Base-by-base conservation (phyloP, 2,113 vertebrate species). In the Addax nasomaculatus region DNA sequence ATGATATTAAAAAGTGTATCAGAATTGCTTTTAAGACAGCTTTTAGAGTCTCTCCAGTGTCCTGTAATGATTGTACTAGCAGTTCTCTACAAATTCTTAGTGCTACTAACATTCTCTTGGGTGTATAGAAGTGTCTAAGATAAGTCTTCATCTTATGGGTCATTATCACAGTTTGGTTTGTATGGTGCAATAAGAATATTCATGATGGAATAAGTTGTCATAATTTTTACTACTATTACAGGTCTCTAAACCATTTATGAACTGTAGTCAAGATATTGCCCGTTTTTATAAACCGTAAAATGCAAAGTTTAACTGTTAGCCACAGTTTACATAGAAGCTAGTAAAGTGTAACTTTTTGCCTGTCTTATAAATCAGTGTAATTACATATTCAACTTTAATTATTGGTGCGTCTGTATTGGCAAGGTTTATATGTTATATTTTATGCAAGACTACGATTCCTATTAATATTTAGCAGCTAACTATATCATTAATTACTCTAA, bases 401-500 rank as follows among this genome's bases (percentile, higher is more conserved):
- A 99, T 99, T 99, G 98, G 98, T 99, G 96, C 96, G 98, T 99
- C 99, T 99, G 99, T 99, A 99, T 99, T 99, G 98, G 99, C 98
- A 99, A 99, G 99, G 99, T 99, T 99, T 99, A 99, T 99, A 99
- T 98, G 99, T 99, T 99, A 99, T 99, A 99, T 99, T 99, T 99
- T 99, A 99, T 99, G 99, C 99, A 99, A 99, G 99, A 99, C 99
- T 99, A 99, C 98, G 97, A 98, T 99, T 99, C 99, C 99, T 99
- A 99, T 99, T 99, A 99, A 99, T 99, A 99, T 99, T 99, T 99
- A 99, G 99, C 98, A 99, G 99, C 99, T 99, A 99, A 99, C 99
- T 99, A 99, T 99, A 99, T 99, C 99, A 99, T 99, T 99, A 99
- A 99, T 99, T 99, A 99, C 99, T 99, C 99, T 99, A 99, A 99